These are phyloP conservation scores for Chaetodon trifascialis DNA, from an alignment of 2,113 vertebrate genomes.

Conservation along the genomic window DNA sequence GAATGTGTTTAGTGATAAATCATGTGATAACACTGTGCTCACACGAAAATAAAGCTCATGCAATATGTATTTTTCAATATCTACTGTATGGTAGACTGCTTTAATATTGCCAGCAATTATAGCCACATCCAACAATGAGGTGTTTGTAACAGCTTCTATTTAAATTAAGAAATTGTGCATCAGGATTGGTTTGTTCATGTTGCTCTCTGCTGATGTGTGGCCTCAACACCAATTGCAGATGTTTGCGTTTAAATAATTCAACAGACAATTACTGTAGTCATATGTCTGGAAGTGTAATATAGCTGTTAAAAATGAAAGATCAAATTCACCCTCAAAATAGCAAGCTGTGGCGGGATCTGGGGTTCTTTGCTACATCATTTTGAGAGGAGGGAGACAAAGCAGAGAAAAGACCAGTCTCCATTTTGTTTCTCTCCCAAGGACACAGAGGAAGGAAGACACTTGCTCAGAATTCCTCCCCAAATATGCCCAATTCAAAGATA, in stretches of 20 bases:
- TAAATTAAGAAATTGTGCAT: slow-evolving; percentile 39
- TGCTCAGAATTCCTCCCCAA: slow-evolving; percentile 58
- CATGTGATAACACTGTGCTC: not conserved
- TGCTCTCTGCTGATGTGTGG: slow-evolving; percentile 58
- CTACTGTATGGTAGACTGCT: slow-evolving; percentile 8
- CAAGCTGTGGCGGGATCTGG: slow-evolving; percentile 26
- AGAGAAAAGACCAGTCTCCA: slow-evolving; percentile 74
- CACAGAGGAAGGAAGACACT: slow-evolving; percentile 68
- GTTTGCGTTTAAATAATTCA: slow-evolving; percentile 74
- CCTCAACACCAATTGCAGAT: slow-evolving; percentile 42
- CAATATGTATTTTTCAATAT: slow-evolving; percentile 35
- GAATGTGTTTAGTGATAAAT: slow-evolving; percentile 3
- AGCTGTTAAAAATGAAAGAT: slow-evolving; percentile 50
- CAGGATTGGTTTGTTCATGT: slow-evolving; percentile 37
- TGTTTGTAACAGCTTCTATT: slow-evolving; percentile 38
- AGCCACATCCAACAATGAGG: slow-evolving; percentile 4
- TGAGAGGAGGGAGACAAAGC: slow-evolving; percentile 63
- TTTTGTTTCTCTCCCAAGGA: slow-evolving; percentile 82
- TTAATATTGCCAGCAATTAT: slow-evolving; percentile 43
- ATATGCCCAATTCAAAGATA: slow-evolving; percentile 63
- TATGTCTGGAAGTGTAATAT: slow-evolving; percentile 52
- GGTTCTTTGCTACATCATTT: slow-evolving; percentile 56
- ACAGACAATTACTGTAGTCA: slow-evolving; percentile 56
- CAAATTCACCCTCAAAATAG: slow-evolving; percentile 26
- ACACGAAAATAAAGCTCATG: slow-evolving; percentile 8